Evolutionary conservation across 35 echinoderm and acorn worm species (phyloP).

Genomic region (Apostichopus parvimensis): DNA sequence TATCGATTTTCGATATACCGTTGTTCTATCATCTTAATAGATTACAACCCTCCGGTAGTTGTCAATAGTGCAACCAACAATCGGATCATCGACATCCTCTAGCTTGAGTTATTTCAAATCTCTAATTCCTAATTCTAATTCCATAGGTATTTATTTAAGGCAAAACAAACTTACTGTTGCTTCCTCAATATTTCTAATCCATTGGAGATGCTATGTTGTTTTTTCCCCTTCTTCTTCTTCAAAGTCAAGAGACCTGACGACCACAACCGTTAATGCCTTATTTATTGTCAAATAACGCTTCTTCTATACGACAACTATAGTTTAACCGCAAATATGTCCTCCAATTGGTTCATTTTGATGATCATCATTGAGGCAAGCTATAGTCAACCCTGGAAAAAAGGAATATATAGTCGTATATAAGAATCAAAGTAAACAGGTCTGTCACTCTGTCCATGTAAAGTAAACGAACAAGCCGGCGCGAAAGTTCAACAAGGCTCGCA

Average conservation of each 20-base stretch:
- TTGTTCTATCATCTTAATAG: not conserved
- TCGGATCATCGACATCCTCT: not conserved
- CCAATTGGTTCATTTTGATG: not conserved
- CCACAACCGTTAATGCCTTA: no score
- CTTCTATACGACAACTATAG: not conserved
- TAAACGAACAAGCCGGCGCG: no score
- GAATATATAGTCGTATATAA: no score
- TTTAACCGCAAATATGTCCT: not conserved
- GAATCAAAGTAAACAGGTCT: no score
- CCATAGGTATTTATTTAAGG: not conserved
- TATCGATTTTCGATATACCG: not conserved
- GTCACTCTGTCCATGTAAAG: no score
- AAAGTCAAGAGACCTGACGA: not conserved
- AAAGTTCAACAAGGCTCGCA: no score
- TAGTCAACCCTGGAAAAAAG: not conserved
- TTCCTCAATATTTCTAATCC: slow-evolving; percentile 1
- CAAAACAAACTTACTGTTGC: not conserved
- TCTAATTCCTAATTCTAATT: not conserved
- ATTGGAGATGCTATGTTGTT: not conserved
- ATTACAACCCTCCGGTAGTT: no score
- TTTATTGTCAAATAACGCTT: not conserved
- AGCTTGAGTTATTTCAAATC: not conserved
- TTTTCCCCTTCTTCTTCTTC: not conserved
- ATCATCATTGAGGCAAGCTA: not conserved
- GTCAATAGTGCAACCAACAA: not conserved